phyloP scores from a whole-genome alignment of 2,797 vertebrate species.

The Uromys caudimaculatus region DNA sequence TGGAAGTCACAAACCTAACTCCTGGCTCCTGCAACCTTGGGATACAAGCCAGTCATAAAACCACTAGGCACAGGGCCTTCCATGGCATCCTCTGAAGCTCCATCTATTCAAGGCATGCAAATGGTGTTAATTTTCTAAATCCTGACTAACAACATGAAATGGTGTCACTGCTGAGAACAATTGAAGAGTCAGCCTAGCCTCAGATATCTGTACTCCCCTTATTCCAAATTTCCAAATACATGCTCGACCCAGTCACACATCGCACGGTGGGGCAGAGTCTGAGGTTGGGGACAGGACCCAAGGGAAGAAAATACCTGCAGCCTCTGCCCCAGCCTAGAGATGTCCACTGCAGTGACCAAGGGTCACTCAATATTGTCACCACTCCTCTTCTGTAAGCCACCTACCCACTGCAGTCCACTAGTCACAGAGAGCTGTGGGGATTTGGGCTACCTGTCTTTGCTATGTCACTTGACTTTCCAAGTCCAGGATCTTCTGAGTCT shows the following conservation, averaged over 20 bases:
- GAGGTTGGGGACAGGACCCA: neutral
- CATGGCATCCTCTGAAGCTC: rapidly evolving
- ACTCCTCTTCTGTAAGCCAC: neutral
- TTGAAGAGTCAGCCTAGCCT: too few relatives aligned
- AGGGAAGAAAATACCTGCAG: neutral
- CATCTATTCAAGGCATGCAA: rapidly evolving
- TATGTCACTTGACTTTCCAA: neutral
- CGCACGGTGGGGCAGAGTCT: neutral
- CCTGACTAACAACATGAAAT: neutral
- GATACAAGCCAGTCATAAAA: neutral
- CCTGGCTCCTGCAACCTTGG: neutral
- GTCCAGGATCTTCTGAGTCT: too few relatives aligned
- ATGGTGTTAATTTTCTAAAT: rapidly evolving
- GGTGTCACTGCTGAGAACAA: too few relatives aligned
- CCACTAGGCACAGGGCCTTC: neutral
- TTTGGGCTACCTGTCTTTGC: neutral
- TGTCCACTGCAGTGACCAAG: too few relatives aligned
- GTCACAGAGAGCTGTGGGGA: neutral
- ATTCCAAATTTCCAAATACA: too few relatives aligned
- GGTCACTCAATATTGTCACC: neutral
- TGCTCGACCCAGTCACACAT: neutral
- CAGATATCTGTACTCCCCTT: rapidly evolving
- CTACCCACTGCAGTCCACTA: too few relatives aligned
- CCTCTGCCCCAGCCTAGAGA: neutral
- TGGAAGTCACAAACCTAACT: conserved; percentile 7